Evolutionary conservation across 2,888 invertebrate genomes (phyloP).

Genomic region (Phyllotreta striolata): DNA sequence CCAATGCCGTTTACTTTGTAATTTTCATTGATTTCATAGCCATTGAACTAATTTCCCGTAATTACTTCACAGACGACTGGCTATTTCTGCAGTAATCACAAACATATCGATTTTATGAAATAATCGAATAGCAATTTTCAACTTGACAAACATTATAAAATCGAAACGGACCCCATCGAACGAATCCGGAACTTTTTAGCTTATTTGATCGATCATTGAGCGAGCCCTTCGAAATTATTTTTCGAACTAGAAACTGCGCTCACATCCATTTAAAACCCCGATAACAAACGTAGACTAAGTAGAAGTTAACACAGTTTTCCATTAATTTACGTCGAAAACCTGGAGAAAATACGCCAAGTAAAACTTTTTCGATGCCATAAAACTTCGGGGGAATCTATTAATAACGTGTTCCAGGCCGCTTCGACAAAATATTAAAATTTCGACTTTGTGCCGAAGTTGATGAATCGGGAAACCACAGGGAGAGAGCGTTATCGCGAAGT

Average conservation of each 20-base stretch:
- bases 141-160: too few species aligned
- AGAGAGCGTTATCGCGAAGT: constrained; percentile 16
- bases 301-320: constrained; percentile 19
- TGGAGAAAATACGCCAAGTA: constrained; percentile 20
- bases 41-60: too few species aligned
- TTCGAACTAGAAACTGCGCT: constrained; percentile 4
- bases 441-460: constrained; percentile 28
- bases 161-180: neutral
- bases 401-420: constrained; percentile 23
- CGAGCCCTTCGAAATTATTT: constrained; percentile 7
- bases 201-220: neutral
- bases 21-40: too few species aligned
- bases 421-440: constrained; percentile 26
- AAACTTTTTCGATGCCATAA: constrained; percentile 23
- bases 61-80: too few species aligned
- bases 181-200: neutral
- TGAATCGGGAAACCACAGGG: constrained; percentile 33
- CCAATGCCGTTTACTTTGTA: too few species aligned
- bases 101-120: too few species aligned
- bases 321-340: constrained; percentile 22
- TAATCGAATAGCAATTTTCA: too few species aligned
- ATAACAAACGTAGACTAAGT: constrained; percentile 15
- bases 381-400: constrained; percentile 26
- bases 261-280: constrained; percentile 16
- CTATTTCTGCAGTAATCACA: too few species aligned